Evolutionary conservation across 2,888 invertebrate genomes (phyloP).

Genomic region (Cistogaster globosa): DNA sequence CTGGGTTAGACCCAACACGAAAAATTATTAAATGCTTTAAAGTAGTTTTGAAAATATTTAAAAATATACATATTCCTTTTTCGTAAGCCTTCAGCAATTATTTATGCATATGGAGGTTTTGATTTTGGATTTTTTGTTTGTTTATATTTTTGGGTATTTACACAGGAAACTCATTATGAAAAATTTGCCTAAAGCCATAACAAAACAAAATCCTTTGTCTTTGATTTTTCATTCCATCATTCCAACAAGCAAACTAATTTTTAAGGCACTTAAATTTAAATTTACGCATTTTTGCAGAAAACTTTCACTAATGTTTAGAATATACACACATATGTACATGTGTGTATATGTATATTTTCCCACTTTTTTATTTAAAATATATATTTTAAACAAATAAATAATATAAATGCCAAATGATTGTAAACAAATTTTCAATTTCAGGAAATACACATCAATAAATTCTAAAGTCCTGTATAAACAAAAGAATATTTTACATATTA

Average conservation of each 20-base stretch:
- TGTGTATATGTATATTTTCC: background rate
- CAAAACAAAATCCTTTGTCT: slow-evolving; percentile 70
- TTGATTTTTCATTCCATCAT: background rate
- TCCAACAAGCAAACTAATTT: slow-evolving; percentile 8
- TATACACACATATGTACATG: no score
- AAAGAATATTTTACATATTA: slow-evolving; percentile 1
- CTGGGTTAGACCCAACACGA: no score
- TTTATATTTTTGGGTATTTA: slow-evolving; percentile 73
- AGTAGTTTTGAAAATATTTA: no score
- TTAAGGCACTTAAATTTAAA: slow-evolving; percentile 13
- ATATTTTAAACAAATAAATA: slow-evolving; percentile 46
- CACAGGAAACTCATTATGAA: slow-evolving; percentile 78
- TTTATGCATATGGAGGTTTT: background rate
- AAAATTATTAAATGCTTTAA: no score
- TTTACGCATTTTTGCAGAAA: no score
- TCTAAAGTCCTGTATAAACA: slow-evolving; percentile 74
- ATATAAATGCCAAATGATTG: background rate
- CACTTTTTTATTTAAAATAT: slow-evolving; percentile 19
- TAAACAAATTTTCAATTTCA: slow-evolving; percentile 41
- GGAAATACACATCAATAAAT: slow-evolving; percentile 72
- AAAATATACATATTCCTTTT: no score
- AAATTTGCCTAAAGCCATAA: slow-evolving; percentile 76
- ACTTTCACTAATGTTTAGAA: no score
- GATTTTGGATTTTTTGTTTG: slow-evolving; percentile 37
- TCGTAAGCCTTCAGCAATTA: no score